These are phyloP conservation scores for Ptychochromis oligacanthus DNA, from an alignment of 2,113 vertebrate species.

Conservation along the genomic window DNA sequence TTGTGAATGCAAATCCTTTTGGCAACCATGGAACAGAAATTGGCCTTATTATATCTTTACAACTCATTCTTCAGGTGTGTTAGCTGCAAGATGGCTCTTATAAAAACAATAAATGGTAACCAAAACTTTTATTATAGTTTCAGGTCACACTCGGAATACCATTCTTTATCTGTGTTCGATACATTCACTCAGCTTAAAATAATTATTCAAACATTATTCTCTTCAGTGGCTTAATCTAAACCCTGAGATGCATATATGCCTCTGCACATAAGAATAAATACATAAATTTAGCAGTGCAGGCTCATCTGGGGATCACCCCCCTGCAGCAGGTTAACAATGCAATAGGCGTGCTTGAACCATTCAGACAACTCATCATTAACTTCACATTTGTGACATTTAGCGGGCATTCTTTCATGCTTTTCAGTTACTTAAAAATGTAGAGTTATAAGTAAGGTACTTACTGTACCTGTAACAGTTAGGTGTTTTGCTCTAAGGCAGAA, in stretches of 20 bases:
- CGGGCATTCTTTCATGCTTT: background rate
- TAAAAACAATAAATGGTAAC: background rate
- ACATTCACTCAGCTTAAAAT: background rate
- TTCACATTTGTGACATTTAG: conserved; percentile 12
- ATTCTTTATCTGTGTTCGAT: background rate
- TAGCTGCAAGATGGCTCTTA: background rate
- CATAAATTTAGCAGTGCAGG: background rate
- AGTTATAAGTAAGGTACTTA: background rate
- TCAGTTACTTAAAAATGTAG: background rate
- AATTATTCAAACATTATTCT: background rate
- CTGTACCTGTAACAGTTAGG: conserved; percentile 4
- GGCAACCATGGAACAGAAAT: background rate
- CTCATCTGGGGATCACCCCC: conserved; percentile 6
- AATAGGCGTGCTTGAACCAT: background rate
- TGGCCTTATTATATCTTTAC: background rate
- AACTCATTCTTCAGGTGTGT: rapidly evolving
- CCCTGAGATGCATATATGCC: background rate
- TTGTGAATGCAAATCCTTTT: background rate
- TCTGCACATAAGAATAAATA: background rate
- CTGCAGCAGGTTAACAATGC: background rate
- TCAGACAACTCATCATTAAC: background rate
- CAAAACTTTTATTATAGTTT: background rate
- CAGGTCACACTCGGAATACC: background rate
- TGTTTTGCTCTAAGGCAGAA: background rate
- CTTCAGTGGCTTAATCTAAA: background rate